phyloP scores from a whole-genome alignment of 2,888 invertebrate species.

The Rhorus exstirpatorius region DNA sequence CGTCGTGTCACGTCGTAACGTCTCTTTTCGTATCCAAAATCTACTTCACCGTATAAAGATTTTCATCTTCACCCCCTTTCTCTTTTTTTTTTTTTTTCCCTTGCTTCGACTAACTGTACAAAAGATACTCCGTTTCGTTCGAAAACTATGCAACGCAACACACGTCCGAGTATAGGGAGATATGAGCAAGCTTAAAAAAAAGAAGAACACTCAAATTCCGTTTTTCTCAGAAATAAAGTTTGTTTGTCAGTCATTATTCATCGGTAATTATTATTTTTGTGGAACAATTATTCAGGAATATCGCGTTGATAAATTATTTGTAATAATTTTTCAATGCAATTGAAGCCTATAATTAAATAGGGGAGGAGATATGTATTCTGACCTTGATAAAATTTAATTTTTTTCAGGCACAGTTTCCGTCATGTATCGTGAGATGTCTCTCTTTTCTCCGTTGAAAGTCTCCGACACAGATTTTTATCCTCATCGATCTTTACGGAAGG shows the following conservation, averaged over 20 bases:
- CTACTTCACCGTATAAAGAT: slow-evolving; percentile 64
- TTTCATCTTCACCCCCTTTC: slow-evolving; percentile 66
- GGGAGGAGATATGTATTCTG: not conserved
- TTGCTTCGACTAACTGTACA: slow-evolving; percentile 57
- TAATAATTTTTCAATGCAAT: not conserved
- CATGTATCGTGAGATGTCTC: slow-evolving; percentile 44
- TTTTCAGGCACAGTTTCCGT: slow-evolving; percentile 23
- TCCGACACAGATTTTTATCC: slow-evolving; percentile 39
- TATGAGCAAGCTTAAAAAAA: not conserved
- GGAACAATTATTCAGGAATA: no score
- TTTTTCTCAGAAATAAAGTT: not conserved
- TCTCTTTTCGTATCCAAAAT: slow-evolving; percentile 79
- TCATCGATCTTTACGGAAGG: slow-evolving; percentile 14
- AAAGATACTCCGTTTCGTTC: slow-evolving; percentile 13
- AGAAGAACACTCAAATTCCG: not conserved
- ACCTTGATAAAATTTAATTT: not conserved
- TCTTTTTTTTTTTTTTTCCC: not conserved
- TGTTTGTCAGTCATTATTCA: no score
- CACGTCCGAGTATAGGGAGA: not conserved
- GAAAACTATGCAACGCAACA: slow-evolving; percentile 14
- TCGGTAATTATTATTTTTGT: no score
- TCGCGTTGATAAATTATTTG: not conserved
- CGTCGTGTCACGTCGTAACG: slow-evolving; percentile 72
- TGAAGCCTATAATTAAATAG: not conserved
- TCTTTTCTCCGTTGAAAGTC: slow-evolving; percentile 50